These are phyloP conservation scores for Elachura formosa DNA, from an alignment of 2,113 vertebrate species.

Conservation along the genomic window DNA sequence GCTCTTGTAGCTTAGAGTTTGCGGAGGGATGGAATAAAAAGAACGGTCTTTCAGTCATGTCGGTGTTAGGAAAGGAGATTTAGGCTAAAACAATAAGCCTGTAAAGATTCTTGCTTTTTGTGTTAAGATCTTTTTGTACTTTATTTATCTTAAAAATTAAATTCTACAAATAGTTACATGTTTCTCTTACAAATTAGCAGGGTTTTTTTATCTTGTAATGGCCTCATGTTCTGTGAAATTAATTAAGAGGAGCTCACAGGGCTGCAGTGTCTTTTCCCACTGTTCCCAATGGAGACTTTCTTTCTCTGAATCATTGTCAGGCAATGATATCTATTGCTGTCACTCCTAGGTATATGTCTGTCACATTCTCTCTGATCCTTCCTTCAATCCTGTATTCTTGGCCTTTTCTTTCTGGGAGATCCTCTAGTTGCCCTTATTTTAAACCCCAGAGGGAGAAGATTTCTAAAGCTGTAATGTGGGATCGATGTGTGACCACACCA, in stretches of 20 bases:
- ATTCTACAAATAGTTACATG: not conserved
- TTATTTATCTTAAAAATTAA: not conserved
- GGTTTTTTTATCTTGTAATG: fast-evolving
- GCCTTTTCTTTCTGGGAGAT: not conserved
- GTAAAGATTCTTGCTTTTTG: fast-evolving
- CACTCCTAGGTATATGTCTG: not conserved
- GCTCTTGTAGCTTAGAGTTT: not conserved
- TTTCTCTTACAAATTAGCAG: not conserved
- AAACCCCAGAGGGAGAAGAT: not conserved
- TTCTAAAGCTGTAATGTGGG: not conserved
- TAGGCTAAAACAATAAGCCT: not conserved
- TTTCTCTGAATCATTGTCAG: not conserved
- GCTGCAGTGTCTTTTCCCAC: not conserved
- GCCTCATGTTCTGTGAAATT: not conserved
- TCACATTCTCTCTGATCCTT: not conserved
- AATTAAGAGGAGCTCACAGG: not conserved
- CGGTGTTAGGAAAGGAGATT: not conserved
- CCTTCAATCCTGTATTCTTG: not conserved
- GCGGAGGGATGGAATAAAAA: not conserved
- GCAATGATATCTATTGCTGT: not conserved
- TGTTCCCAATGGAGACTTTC: not conserved
- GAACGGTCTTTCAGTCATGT: not conserved
- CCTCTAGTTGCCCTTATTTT: not conserved
- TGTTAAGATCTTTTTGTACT: not conserved
- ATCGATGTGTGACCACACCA: not conserved